phyloP scores from a whole-genome alignment of 2,888 invertebrate species.

The Poecilus cupreus region DNA sequence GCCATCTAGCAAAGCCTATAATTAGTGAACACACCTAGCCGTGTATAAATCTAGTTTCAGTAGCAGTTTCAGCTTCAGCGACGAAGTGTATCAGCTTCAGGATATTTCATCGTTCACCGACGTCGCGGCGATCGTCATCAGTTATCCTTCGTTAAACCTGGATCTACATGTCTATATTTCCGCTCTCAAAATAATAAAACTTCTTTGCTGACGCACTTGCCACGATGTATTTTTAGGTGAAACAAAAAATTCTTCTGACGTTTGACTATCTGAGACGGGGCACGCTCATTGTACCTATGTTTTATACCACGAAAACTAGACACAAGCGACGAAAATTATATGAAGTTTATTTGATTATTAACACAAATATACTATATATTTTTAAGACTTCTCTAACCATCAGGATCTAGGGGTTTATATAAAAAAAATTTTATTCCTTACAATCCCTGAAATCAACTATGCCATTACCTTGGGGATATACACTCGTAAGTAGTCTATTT shows the following conservation, averaged over 20 bases:
- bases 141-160: conserved; percentile 8
- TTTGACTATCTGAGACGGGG: background rate
- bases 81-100: background rate
- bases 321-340: too few relatives aligned
- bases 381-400: too few relatives aligned
- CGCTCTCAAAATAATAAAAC: conserved; percentile 24
- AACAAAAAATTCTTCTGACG: conserved; percentile 13
- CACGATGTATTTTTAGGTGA: background rate
- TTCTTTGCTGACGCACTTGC: conserved; percentile 24
- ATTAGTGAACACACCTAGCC: background rate
- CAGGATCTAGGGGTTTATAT: too few relatives aligned
- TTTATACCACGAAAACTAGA: too few relatives aligned
- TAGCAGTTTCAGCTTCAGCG: background rate
- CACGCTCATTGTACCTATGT: background rate
- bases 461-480: too few relatives aligned
- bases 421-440: too few relatives aligned
- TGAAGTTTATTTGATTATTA: too few relatives aligned
- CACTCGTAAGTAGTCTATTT: too few relatives aligned
- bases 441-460: too few relatives aligned
- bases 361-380: too few relatives aligned
- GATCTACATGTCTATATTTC: conserved; percentile 10
- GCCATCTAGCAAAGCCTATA: background rate
- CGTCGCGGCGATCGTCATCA: background rate
- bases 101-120: background rate
- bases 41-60: background rate